A percentile compares a stretch with the other conserved stretches of the same genome.
phyloP scores from a whole-genome alignment of 2,888 invertebrate genomes.

The Pseudococcus longispinus region DNA sequence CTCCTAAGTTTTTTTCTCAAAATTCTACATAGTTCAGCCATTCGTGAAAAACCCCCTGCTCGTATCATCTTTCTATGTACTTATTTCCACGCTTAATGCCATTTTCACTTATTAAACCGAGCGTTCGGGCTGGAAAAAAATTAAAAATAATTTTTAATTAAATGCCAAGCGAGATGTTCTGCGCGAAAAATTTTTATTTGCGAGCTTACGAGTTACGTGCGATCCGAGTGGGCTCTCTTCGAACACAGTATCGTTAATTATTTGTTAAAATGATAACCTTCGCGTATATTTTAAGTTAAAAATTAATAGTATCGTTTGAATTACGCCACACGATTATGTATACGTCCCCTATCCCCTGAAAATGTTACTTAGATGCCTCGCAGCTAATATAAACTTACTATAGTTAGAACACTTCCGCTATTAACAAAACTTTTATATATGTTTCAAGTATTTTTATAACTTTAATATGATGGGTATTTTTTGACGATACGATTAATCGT shows the following conservation, averaged over 20 bases:
- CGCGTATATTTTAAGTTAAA: conserved; percentile 2
- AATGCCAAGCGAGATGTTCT: not conserved
- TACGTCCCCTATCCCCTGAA: not conserved
- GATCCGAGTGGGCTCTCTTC: not conserved
- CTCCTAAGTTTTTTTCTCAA: not conserved
- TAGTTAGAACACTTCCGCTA: not conserved
- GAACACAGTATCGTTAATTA: conserved; percentile 23
- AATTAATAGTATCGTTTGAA: conserved; percentile 25
- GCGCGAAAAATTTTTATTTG: conserved; percentile 26
- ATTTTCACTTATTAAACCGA: conserved; percentile 26
- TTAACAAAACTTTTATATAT: conserved; percentile 18
- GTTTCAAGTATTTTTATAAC: not conserved
- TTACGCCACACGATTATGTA: not conserved
- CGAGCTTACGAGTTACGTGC: not conserved
- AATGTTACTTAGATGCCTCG: not conserved
- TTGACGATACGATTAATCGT: not conserved
- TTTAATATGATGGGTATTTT: not conserved
- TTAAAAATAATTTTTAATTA: conserved; percentile 35
- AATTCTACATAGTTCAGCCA: not conserved
- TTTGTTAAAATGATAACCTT: conserved; percentile 35
- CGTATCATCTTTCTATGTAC: not conserved
- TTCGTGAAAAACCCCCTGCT: not conserved
- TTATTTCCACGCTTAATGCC: not conserved
- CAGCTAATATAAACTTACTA: not conserved
- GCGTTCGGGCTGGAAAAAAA: not conserved